phyloP scores from a whole-genome alignment of 2,888 invertebrate genomes.

The Heliconius erato region DNA sequence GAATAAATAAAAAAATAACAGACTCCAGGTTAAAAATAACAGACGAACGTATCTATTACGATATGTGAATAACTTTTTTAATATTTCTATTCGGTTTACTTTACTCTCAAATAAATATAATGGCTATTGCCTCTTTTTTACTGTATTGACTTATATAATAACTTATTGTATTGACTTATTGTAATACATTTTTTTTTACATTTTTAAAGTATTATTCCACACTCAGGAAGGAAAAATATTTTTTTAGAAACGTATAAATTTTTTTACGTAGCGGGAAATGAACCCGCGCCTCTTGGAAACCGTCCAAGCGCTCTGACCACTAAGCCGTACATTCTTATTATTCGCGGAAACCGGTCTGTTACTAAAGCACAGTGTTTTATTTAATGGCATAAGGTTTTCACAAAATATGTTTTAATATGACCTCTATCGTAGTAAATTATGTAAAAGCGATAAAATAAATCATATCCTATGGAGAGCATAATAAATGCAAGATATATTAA shows the following conservation, averaged over 20 bases:
- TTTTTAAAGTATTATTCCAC: too few relatives aligned
- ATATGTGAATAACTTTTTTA: slow-evolving; percentile 17
- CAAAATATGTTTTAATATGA: neutral
- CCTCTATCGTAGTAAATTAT: slow-evolving; percentile 1
- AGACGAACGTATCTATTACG: slow-evolving; percentile 1
- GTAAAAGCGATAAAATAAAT: slow-evolving; percentile 8
- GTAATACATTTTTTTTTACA: neutral
- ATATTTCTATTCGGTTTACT: neutral
- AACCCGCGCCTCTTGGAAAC: too few relatives aligned
- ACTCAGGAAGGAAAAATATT: too few relatives aligned
- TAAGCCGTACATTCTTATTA: too few relatives aligned
- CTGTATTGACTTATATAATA: too few relatives aligned
- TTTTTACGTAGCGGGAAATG: too few relatives aligned
- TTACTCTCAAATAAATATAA: slow-evolving; percentile 4
- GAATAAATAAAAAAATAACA: slow-evolving; percentile 11
- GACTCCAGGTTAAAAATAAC: neutral
- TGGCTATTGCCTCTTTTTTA: neutral
- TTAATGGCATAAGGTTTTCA: neutral
- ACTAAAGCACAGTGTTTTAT: neutral
- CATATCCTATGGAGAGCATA: neutral
- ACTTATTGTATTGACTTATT: neutral
- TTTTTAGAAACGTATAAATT: too few relatives aligned
- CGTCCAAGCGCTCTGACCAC: too few relatives aligned
- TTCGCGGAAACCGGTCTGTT: neutral
- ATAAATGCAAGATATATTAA: slow-evolving; percentile 5